phyloP scores from a whole-genome alignment of 2,888 invertebrate genomes.

The Plagodis pulveraria region DNA sequence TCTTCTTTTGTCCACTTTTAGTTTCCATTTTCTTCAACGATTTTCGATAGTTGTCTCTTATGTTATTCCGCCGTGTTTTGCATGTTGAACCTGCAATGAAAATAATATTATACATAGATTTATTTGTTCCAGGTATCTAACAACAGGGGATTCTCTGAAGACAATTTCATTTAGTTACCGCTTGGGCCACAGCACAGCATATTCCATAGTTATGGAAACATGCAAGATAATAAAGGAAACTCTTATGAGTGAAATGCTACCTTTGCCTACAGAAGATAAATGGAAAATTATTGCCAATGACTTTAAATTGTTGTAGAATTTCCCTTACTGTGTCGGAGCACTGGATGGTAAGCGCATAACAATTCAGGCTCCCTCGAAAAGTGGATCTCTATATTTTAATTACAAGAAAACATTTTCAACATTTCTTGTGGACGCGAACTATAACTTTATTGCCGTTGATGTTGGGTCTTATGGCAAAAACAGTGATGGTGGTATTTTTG shows the following conservation, averaged over 20 bases:
- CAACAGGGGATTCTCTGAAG: constrained; percentile 41
- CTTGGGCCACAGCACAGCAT: constrained; percentile 37
- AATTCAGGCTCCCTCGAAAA: constrained; percentile 12
- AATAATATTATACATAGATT: constrained; percentile 24
- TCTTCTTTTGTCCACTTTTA: constrained; percentile 24
- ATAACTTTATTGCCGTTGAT: constrained; percentile 5
- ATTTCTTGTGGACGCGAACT: constrained; percentile 13
- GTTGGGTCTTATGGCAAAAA: constrained; percentile 1
- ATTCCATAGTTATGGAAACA: constrained; percentile 36
- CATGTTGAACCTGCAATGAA: constrained; percentile 28
- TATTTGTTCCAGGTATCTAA: constrained; percentile 41
- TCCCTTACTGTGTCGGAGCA: constrained; percentile 18
- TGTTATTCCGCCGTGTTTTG: constrained; percentile 27
- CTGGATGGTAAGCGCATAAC: constrained; percentile 22
- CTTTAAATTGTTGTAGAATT: constrained; percentile 17
- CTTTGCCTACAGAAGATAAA: constrained; percentile 22
- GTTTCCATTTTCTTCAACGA: constrained; percentile 29
- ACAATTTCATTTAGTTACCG: constrained; percentile 43
- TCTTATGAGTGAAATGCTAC: constrained; percentile 23
- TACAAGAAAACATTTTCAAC: constrained; percentile 21
- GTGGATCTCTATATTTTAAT: constrained; percentile 8
- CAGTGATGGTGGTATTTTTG: constrained; percentile 29
- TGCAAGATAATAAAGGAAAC: constrained; percentile 26
- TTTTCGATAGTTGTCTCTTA: constrained; percentile 18
- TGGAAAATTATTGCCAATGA: constrained; percentile 25